Conservation (phyloP, 1,140 invertebrate species). For the Nymphalis io region DNA sequence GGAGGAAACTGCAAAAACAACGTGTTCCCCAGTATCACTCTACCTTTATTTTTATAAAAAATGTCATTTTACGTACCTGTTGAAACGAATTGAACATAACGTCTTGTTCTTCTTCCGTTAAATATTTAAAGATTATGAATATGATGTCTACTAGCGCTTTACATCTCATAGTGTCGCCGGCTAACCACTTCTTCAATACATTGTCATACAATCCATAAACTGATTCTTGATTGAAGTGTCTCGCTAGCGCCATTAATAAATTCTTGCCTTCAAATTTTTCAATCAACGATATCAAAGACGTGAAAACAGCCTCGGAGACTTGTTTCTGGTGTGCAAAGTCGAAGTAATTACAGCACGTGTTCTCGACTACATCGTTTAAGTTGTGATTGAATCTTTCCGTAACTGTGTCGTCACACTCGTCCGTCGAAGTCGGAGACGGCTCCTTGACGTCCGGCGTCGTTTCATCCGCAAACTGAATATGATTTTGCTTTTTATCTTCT, state of each 20-base stretch:
- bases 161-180: constrained; percentile 49
- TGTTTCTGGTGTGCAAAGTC: constrained; percentile 42
- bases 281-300: constrained; percentile 45
- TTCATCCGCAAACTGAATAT: constrained; percentile 52
- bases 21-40: no score
- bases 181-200: constrained; percentile 46
- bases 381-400: constrained; percentile 43
- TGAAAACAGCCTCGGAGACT: constrained; percentile 32
- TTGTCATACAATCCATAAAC: constrained; percentile 48
- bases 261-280: constrained; percentile 44
- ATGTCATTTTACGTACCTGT: constrained; percentile 40
- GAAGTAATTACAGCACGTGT: constrained; percentile 44
- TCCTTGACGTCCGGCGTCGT: not conserved
- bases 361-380: constrained; percentile 41
- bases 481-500: constrained; percentile 42
- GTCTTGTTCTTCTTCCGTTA: constrained; percentile 53
- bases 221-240: constrained; percentile 32
- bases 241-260: constrained; percentile 42
- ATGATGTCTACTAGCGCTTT: constrained; percentile 50
- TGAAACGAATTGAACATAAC: constrained; percentile 48
- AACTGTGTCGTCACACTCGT: constrained; percentile 16
- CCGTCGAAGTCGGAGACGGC: not conserved
- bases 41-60: not conserved
- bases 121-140: constrained; percentile 48
- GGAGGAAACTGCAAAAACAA: constrained; percentile 35